phyloP scores from a whole-genome alignment of 2,888 invertebrate species.

The Dryadula phaetusa region DNA sequence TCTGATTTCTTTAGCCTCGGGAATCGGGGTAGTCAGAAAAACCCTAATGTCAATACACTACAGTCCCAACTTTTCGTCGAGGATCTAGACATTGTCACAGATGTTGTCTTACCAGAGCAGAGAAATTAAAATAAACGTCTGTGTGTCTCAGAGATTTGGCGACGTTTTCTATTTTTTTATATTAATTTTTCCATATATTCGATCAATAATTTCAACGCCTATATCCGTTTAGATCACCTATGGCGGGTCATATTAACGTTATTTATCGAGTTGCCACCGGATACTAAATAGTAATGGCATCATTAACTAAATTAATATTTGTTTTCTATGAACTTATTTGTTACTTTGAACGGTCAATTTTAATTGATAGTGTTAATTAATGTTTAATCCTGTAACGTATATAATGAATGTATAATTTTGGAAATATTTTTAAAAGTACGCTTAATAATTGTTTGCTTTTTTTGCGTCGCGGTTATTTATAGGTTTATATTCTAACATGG shows the following conservation, averaged over 20 bases:
- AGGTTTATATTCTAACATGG: not conserved
- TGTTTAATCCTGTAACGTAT: not conserved
- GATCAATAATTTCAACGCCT: not conserved
- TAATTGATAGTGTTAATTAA: slow-evolving; percentile 18
- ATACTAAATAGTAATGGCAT: slow-evolving; percentile 12
- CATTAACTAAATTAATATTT: slow-evolving; percentile 13
- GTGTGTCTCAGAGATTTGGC: no score
- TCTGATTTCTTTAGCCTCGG: no score
- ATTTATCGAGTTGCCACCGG: slow-evolving; percentile 7
- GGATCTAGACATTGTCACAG: no score
- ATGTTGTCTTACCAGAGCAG: no score
- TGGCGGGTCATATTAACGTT: slow-evolving; percentile 8
- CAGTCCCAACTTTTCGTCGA: no score
- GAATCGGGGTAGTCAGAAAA: no score
- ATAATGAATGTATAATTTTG: not conserved
- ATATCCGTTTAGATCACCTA: slow-evolving; percentile 12
- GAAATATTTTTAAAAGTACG: no score
- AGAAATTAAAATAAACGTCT: no score
- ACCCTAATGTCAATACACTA: no score
- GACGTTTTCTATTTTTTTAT: not conserved
- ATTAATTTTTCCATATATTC: not conserved
- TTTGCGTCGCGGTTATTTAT: no score
- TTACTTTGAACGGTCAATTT: not conserved
- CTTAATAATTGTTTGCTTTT: not conserved
- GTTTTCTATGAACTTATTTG: slow-evolving; percentile 8